These are phyloP conservation scores for Stomatorhinus walkeri DNA, from an alignment of 2,797 vertebrate genomes.

Conservation along the genomic window DNA sequence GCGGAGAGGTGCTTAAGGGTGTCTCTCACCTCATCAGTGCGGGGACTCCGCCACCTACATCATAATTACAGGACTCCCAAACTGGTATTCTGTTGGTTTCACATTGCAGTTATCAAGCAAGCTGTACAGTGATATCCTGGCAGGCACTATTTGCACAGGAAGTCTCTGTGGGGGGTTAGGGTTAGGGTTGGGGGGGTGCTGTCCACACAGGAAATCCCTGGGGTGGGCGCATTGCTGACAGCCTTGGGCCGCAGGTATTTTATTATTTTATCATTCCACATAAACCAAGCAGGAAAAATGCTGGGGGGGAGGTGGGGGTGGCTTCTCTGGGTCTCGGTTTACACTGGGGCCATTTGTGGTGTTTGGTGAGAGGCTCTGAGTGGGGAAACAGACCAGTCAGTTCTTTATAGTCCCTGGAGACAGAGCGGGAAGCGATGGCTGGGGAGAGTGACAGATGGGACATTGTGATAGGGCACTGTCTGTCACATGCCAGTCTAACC, in stretches of 20 bases:
- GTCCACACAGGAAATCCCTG: neutral
- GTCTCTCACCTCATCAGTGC: neutral
- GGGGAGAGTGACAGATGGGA: neutral
- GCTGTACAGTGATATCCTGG: neutral
- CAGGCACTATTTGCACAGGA: constrained; percentile 12
- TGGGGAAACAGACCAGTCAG: neutral
- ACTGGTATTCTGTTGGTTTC: neutral
- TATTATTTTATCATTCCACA: neutral
- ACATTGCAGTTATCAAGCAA: neutral
- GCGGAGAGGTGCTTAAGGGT: neutral
- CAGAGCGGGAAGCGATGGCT: neutral
- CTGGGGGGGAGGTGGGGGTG: neutral
- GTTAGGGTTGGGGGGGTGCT: neutral
- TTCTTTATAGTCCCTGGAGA: neutral
- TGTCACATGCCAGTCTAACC: neutral
- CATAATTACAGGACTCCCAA: neutral
- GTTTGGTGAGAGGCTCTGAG: neutral
- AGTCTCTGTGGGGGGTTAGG: neutral
- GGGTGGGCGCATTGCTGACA: neutral
- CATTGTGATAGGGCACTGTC: neutral
- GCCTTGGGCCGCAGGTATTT: neutral
- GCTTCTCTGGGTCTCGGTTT: neutral
- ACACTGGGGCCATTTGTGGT: neutral
- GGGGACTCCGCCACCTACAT: neutral
- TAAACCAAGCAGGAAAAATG: neutral